phyloP scores from a whole-genome alignment of 1,140 invertebrate genomes.

The Nasonia vitripennis region DNA sequence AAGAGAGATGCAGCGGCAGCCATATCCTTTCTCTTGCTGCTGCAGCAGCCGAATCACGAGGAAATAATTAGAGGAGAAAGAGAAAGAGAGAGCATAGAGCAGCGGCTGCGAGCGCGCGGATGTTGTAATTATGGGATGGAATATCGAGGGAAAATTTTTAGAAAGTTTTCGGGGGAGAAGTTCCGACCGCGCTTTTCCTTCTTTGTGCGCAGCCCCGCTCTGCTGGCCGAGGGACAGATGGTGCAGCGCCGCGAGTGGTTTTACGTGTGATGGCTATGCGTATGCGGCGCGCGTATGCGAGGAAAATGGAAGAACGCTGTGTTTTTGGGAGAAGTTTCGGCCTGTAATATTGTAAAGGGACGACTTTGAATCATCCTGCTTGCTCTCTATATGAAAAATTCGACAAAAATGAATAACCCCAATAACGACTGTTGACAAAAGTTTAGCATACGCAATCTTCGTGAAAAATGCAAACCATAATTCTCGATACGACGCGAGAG shows the following conservation, averaged over 20 bases:
- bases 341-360: neutral
- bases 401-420: neutral
- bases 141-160: constrained; percentile 31
- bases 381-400: neutral
- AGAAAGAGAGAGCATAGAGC: neutral
- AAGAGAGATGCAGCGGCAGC: neutral
- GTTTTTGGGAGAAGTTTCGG: neutral
- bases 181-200: constrained; percentile 12
- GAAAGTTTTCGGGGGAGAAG: constrained; percentile 2
- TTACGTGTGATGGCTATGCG: neutral
- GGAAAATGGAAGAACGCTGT: neutral
- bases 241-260: neutral
- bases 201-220: neutral
- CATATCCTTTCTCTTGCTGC: constrained; percentile 20
- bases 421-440: neutral
- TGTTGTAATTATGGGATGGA: constrained; percentile 28
- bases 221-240: neutral
- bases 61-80: constrained; percentile 37
- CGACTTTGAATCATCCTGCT: too few species aligned
- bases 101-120: neutral
- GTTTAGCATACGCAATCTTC: neutral
- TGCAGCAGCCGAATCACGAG: neutral
- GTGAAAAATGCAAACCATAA: neutral
- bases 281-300: neutral
- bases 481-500: neutral